Conservation (phyloP, 2,113 vertebrate genomes). For the Anthoscopus minutus region DNA sequence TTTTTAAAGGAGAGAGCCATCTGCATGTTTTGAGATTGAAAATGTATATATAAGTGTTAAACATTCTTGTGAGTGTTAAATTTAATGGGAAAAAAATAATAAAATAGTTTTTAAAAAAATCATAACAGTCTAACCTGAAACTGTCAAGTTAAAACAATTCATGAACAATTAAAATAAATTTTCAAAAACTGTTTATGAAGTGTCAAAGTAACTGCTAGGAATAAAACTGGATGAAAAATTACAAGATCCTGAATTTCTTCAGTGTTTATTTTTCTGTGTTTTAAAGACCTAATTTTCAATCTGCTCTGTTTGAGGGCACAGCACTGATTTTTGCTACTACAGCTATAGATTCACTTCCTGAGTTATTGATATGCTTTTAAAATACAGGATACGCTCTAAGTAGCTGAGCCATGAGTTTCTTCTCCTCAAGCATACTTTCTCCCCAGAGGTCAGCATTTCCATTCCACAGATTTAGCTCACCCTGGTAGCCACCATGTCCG, state of each 20-base stretch:
- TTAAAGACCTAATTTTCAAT: neutral
- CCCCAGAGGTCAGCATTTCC: neutral
- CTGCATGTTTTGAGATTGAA: neutral
- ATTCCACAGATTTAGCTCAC: neutral
- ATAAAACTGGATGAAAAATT: neutral
- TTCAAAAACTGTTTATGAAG: neutral
- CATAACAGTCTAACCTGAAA: neutral
- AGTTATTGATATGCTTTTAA: constrained; percentile 16
- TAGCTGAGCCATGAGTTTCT: neutral
- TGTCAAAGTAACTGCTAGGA: neutral
- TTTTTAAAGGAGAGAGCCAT: neutral
- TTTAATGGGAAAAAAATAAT: neutral
- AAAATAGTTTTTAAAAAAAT: neutral
- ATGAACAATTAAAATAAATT: neutral
- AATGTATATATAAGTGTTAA: neutral
- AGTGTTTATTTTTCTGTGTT: neutral
- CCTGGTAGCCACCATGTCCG: neutral
- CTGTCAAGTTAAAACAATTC: neutral
- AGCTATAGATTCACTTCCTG: neutral
- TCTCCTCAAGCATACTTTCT: neutral
- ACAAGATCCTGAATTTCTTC: neutral
- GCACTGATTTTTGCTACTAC: neutral
- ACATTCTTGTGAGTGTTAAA: neutral
- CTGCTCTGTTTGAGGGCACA: neutral
- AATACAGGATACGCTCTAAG: neutral